phyloP scores from a whole-genome alignment of 2,888 invertebrate species.

The Heteromurus nitidus region DNA sequence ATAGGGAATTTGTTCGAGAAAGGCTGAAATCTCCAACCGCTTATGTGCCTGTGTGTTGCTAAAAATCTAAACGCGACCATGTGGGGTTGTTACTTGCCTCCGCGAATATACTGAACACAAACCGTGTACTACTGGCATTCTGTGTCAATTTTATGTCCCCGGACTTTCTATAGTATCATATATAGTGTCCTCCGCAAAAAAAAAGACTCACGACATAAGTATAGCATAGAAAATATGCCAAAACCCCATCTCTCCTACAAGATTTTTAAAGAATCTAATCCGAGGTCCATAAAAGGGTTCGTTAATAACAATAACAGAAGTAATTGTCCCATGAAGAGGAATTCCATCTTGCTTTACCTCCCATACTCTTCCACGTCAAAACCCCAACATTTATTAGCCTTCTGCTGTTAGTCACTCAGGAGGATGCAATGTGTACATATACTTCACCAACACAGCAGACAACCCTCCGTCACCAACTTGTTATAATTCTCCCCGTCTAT shows the following conservation, averaged over 20 bases:
- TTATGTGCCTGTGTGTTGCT: too few relatives aligned
- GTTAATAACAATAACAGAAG: constrained; percentile 41
- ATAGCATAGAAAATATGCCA: too few relatives aligned
- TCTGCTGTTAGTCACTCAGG: background rate
- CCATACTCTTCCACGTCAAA: background rate
- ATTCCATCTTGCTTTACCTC: constrained; percentile 15
- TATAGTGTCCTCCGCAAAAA: too few relatives aligned
- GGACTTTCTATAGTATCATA: too few relatives aligned
- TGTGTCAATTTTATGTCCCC: background rate
- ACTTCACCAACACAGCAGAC: constrained; percentile 13
- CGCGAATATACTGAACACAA: too few relatives aligned
- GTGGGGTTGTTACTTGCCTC: too few relatives aligned
- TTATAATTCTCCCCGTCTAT: constrained; percentile 21
- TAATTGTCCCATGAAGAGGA: constrained; percentile 54
- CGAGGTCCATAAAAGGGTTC: constrained; percentile 53
- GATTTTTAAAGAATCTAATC: constrained; percentile 26
- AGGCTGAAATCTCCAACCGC: too few relatives aligned
- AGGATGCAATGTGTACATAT: too few relatives aligned
- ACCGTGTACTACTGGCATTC: background rate
- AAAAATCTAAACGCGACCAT: too few relatives aligned
- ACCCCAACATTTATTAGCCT: background rate
- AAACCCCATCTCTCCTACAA: too few relatives aligned
- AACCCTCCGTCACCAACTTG: background rate
- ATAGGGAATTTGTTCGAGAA: too few relatives aligned
- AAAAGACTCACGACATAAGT: background rate